Conservation (phyloP, 2,888 invertebrate genomes). For the Falcaria lacertinaria region DNA sequence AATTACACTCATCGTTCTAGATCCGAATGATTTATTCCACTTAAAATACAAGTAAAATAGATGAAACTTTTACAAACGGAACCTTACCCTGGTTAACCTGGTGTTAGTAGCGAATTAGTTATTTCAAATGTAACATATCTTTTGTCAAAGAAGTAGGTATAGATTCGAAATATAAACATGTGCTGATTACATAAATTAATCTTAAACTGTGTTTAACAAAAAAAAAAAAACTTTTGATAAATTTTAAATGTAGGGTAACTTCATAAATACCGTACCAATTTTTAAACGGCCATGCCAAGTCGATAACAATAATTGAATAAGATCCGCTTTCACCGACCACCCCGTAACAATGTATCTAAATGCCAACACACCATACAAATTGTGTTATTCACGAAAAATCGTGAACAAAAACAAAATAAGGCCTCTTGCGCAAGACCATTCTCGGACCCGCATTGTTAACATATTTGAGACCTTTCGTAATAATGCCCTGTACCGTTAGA, state of each 20-base stretch:
- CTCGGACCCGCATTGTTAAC: constrained; percentile 55
- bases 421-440: constrained; percentile 67
- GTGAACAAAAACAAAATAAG: constrained; percentile 61
- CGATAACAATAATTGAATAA: constrained; percentile 27
- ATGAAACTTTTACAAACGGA: too few relatives aligned
- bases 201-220: too few relatives aligned
- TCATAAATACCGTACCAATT: too few relatives aligned
- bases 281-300: constrained; percentile 1
- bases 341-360: constrained; percentile 49
- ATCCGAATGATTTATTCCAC: background rate
- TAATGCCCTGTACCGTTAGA: constrained; percentile 59
- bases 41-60: background rate
- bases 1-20: background rate
- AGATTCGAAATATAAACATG: too few relatives aligned
- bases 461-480: constrained; percentile 56
- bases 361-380: constrained; percentile 45
- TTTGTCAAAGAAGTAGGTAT: too few relatives aligned
- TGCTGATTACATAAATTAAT: too few relatives aligned
- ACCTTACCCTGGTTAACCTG: too few relatives aligned
- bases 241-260: background rate
- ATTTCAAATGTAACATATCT: too few relatives aligned
- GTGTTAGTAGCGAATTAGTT: too few relatives aligned
- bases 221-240: too few relatives aligned
- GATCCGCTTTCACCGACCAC: constrained; percentile 69
- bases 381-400: constrained; percentile 57